A percentile compares a stretch with the other conserved stretches of the same genome.
These are phyloP conservation scores for Psix sp. DNA, from an alignment of 1,140 invertebrate genomes.

Conservation along the genomic window DNA sequence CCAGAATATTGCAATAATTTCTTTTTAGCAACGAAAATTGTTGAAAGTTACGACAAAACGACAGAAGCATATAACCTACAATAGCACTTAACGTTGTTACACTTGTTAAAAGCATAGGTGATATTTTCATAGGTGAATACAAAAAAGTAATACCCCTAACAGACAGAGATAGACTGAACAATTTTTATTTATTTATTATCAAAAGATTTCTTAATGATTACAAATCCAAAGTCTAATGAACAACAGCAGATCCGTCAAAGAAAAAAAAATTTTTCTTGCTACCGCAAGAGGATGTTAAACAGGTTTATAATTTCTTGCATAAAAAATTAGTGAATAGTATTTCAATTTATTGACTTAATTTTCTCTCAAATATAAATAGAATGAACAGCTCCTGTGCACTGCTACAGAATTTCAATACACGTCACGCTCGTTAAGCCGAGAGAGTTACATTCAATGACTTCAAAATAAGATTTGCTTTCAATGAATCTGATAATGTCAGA, in stretches of 20 bases:
- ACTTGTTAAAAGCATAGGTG: too few species aligned
- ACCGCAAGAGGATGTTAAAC: slow-evolving; percentile 1
- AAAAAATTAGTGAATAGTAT: background rate
- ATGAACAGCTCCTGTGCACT: slow-evolving; percentile 13
- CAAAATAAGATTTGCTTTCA: too few species aligned
- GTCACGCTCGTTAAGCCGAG: slow-evolving; percentile 40
- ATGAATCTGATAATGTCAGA: too few species aligned
- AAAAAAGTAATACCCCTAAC: slow-evolving; percentile 7
- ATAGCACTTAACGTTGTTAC: too few species aligned
- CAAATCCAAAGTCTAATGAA: slow-evolving; percentile 26
- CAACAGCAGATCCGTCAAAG: slow-evolving; percentile 15
- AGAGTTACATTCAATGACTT: slow-evolving; percentile 8
- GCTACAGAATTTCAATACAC: slow-evolving; percentile 37
- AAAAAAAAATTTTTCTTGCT: slow-evolving; percentile 4
- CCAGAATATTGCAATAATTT: background rate
- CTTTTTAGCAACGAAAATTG: background rate
- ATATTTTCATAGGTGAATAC: background rate
- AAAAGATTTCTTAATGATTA: slow-evolving; percentile 17
- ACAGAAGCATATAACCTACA: too few species aligned
- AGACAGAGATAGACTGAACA: slow-evolving; percentile 5
- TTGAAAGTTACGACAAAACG: too few species aligned
- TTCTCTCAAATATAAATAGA: slow-evolving; percentile 1
- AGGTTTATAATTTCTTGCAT: background rate
- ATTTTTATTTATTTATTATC: slow-evolving; percentile 32
- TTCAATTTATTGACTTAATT: slow-evolving; percentile 3